A percentile compares a stretch with the other conserved stretches of the same genome.
Evolutionary conservation across 92 coral and sea anemone genomes (phyloP).

Genomic region (Micromussa lordhowensis): DNA sequence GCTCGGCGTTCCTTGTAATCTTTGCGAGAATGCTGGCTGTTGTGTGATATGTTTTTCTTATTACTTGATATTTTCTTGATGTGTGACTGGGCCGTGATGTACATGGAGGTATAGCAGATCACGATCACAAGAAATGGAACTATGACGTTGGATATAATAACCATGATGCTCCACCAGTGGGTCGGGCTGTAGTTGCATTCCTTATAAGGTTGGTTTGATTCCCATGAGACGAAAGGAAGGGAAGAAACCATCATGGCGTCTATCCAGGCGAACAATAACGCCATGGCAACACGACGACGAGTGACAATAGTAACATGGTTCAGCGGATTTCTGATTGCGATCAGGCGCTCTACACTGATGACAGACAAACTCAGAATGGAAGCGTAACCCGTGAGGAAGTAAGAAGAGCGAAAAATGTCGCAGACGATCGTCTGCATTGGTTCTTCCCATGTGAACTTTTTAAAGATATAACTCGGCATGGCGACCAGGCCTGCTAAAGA

Average conservation of each 20-base stretch:
- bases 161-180: slow-evolving; percentile 97
- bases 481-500: slow-evolving; percentile 87
- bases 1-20: slow-evolving; percentile 75
- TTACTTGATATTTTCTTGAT: slow-evolving; percentile 61
- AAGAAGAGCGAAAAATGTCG: slow-evolving; percentile 79
- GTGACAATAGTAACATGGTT: slow-evolving; percentile 77
- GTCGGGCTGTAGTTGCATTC: slow-evolving; percentile 88
- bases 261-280: slow-evolving; percentile 77
- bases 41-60: slow-evolving; percentile 16
- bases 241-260: slow-evolving; percentile 79
- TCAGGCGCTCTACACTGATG: slow-evolving; percentile 91
- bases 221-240: slow-evolving; percentile 92
- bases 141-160: slow-evolving; percentile 80
- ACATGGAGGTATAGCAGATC: slow-evolving; percentile 82
- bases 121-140: slow-evolving; percentile 88
- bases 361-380: slow-evolving; percentile 90
- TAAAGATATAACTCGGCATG: slow-evolving; percentile 92
- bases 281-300: slow-evolving; percentile 62
- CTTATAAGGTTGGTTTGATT: slow-evolving; percentile 33
- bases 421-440: slow-evolving; percentile 51
- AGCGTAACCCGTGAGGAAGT: slow-evolving; percentile 94
- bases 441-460: slow-evolving; percentile 73
- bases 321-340: slow-evolving; percentile 90
- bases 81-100: slow-evolving; percentile 74
- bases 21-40: slow-evolving; percentile 17